Percentiles rank a stretch among this genome's conserved stretches.
Evolutionary conservation across 2,888 invertebrate genomes (phyloP).

Genomic region (Conistra vaccinii): DNA sequence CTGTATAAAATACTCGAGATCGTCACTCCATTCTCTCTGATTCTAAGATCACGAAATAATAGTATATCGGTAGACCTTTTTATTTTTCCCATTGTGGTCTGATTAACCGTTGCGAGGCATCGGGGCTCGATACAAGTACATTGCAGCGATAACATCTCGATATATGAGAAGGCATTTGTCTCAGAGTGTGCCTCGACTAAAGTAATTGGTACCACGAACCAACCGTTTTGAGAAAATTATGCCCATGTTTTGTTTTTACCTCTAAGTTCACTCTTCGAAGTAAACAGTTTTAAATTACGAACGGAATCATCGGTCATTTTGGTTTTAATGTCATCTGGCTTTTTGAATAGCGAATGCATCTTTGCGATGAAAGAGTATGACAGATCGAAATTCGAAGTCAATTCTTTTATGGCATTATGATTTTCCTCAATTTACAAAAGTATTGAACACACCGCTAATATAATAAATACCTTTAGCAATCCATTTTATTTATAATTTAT

Average conservation of each 20-base stretch:
- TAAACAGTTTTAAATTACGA: slow-evolving; percentile 48
- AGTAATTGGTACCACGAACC: slow-evolving; percentile 66
- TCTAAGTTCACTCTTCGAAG: slow-evolving; percentile 43
- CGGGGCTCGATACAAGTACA: slow-evolving; percentile 68
- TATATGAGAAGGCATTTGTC: slow-evolving; percentile 83
- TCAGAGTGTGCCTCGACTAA: slow-evolving; percentile 65
- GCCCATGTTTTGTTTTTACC: slow-evolving; percentile 54
- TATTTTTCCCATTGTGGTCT: slow-evolving; percentile 65
- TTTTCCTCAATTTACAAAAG: slow-evolving; percentile 18
- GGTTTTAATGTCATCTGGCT: slow-evolving; percentile 19
- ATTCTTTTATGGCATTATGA: slow-evolving; percentile 7
- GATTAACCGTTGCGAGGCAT: slow-evolving; percentile 67
- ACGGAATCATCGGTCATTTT: slow-evolving; percentile 37
- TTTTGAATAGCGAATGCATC: slow-evolving; percentile 26
- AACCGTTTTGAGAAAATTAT: slow-evolving; percentile 63
- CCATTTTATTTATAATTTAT: slow-evolving; percentile 59
- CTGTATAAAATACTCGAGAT: neutral
- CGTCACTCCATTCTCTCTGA: slow-evolving; percentile 7
- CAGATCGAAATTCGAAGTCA: neutral
- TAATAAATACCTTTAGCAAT: slow-evolving; percentile 48
- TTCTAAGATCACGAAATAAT: slow-evolving; percentile 55
- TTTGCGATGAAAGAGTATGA: neutral
- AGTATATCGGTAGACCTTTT: slow-evolving; percentile 49
- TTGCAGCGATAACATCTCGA: slow-evolving; percentile 79
- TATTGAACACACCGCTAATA: slow-evolving; percentile 21